A percentile compares a stretch with the other conserved stretches of the same genome.
Evolutionary conservation across 2,113 vertebrate species (phyloP).

Genomic region (Bufo bufo): DNA sequence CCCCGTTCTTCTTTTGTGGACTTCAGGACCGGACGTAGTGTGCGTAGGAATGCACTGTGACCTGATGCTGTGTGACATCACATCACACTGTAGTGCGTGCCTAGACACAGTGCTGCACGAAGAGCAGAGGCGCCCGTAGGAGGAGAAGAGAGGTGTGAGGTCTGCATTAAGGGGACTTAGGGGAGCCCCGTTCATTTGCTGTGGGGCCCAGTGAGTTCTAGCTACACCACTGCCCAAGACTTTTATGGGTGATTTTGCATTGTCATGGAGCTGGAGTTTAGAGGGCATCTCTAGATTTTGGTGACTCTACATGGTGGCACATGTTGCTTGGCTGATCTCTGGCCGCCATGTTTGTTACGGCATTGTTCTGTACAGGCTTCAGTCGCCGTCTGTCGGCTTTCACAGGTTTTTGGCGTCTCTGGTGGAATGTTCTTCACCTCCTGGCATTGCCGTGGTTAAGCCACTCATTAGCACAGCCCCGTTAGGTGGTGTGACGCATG

Average conservation of each 20-base stretch:
- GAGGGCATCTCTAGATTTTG: neutral
- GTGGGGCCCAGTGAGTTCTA: no score
- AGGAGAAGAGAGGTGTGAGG: no score
- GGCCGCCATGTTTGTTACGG: neutral
- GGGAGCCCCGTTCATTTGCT: no score
- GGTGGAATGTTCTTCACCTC: constrained; percentile 20
- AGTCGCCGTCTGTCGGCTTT: neutral
- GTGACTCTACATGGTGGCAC: neutral
- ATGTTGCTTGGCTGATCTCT: neutral
- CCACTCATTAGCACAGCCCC: constrained; percentile 40
- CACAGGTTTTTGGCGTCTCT: neutral
- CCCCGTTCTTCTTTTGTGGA: no score
- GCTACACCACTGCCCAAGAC: no score
- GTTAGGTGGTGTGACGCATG: constrained; percentile 52
- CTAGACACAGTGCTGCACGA: no score
- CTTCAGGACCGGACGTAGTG: no score
- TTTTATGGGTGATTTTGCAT: neutral
- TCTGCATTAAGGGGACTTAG: no score
- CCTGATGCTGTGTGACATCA: no score
- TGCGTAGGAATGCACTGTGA: no score
- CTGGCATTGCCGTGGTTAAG: constrained; percentile 41
- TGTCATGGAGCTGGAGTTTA: neutral
- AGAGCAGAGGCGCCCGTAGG: no score
- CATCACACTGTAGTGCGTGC: no score
- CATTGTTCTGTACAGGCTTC: neutral